Evolutionary conservation across 1,140 invertebrate species (phyloP).

Genomic region (Schlechtendalia chinensis): DNA sequence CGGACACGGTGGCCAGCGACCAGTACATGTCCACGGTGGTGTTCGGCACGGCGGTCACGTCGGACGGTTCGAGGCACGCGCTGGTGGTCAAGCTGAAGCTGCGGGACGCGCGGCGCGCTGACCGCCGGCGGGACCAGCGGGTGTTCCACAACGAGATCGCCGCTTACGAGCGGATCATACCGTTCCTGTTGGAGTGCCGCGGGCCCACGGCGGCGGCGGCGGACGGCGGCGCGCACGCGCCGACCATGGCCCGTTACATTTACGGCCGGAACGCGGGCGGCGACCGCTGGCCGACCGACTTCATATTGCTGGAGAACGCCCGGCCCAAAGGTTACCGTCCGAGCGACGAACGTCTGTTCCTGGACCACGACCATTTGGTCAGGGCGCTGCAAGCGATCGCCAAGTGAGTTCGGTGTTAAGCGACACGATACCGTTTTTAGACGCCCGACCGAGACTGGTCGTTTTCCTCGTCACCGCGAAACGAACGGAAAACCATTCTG

Average conservation of each 20-base stretch:
- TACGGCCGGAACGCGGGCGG: constrained; percentile 20
- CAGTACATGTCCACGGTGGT: constrained; percentile 26
- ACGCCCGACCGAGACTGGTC: too few relatives aligned
- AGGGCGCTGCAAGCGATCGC: constrained; percentile 11
- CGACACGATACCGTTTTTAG: too few relatives aligned
- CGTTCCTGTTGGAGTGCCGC: background rate
- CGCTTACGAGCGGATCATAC: constrained; percentile 32
- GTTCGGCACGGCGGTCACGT: constrained; percentile 5
- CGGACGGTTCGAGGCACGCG: background rate
- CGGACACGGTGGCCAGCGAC: background rate
- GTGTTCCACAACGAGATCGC: constrained; percentile 47
- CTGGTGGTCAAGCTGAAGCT: constrained; percentile 34
- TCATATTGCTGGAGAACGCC: constrained; percentile 39
- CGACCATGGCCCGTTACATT: background rate
- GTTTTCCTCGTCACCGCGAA: too few relatives aligned
- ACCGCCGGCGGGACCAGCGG: background rate
- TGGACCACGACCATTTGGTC: constrained; percentile 32
- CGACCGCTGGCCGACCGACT: background rate
- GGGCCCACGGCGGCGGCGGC: too few relatives aligned
- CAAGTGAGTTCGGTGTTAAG: constrained; percentile 30
- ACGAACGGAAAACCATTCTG: too few relatives aligned
- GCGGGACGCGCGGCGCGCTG: too few relatives aligned
- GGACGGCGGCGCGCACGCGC: fast-evolving
- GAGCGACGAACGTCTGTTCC: background rate
- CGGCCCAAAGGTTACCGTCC: background rate